phyloP scores from a whole-genome alignment of 2,888 invertebrate species.

The Epinotia ramella region DNA sequence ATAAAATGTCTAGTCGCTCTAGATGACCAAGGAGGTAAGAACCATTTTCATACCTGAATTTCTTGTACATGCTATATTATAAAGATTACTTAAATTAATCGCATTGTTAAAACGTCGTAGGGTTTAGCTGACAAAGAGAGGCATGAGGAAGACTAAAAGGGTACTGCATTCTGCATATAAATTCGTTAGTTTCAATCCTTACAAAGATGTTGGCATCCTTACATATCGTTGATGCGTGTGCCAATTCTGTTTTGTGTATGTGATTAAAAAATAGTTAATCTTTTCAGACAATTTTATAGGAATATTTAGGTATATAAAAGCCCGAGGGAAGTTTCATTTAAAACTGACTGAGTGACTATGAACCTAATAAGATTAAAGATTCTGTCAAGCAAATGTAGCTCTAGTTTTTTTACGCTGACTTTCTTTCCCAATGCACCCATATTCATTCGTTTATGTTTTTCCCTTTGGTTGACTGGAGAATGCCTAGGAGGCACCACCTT shows the following conservation, averaged over 20 bases:
- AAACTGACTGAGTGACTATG: neutral
- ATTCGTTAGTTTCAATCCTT: slow-evolving; percentile 44
- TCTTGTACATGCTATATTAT: slow-evolving; percentile 28
- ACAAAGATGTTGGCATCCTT: slow-evolving; percentile 44
- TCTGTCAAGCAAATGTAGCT: neutral
- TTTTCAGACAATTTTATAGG: neutral
- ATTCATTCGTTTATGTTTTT: neutral
- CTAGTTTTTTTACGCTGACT: neutral
- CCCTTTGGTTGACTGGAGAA: neutral
- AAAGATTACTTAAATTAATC: slow-evolving; percentile 41
- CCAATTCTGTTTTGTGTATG: slow-evolving; percentile 10
- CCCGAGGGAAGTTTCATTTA: neutral
- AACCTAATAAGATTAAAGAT: neutral
- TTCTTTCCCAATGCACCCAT: neutral
- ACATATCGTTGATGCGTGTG: slow-evolving; percentile 24
- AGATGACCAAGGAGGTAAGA: slow-evolving; percentile 98
- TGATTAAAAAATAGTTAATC: neutral
- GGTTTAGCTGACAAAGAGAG: slow-evolving; percentile 45
- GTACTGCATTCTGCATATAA: slow-evolving; percentile 44
- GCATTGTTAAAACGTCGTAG: slow-evolving; percentile 44
- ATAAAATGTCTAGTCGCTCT: slow-evolving; percentile 97
- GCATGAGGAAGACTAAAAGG: slow-evolving; percentile 46
- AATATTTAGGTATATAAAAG: neutral
- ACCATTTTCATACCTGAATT: slow-evolving; percentile 51
- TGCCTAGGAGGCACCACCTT: neutral